Conservation (phyloP, 2,113 vertebrate genomes). For the Equus quagga region DNA sequence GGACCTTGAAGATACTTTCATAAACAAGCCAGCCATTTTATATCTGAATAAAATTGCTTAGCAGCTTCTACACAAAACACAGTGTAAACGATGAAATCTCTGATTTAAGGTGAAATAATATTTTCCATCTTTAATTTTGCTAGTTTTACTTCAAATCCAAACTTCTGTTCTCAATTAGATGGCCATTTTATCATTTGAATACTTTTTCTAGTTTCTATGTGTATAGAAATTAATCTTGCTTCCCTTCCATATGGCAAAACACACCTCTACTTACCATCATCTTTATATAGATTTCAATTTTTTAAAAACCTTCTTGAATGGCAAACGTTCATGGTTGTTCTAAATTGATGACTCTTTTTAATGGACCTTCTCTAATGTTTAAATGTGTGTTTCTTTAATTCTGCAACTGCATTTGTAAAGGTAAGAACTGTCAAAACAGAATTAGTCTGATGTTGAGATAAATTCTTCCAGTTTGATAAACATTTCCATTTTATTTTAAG, state of each 20-base stretch:
- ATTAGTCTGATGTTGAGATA: constrained; percentile 6
- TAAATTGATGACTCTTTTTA: constrained; percentile 31
- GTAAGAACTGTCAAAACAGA: constrained; percentile 54
- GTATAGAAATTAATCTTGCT: constrained; percentile 41
- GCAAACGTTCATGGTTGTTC: constrained; percentile 3
- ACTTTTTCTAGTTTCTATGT: constrained; percentile 52
- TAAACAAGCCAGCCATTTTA: constrained; percentile 75
- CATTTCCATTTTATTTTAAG: constrained; percentile 54
- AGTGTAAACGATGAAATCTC: constrained; percentile 44
- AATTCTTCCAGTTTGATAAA: constrained; percentile 52
- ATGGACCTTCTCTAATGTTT: constrained; percentile 21
- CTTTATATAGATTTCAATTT: neutral
- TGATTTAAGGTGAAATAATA: constrained; percentile 47
- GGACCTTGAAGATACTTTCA: constrained; percentile 30
- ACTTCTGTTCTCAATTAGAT: constrained; percentile 50
- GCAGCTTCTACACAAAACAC: constrained; percentile 52
- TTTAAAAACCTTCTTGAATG: constrained; percentile 24
- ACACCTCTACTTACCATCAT: constrained; percentile 31
- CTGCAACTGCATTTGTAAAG: constrained; percentile 36
- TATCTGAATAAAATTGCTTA: constrained; percentile 48
- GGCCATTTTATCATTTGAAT: constrained; percentile 45
- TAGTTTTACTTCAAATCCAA: constrained; percentile 65
- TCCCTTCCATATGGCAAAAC: constrained; percentile 43
- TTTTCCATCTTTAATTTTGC: constrained; percentile 59
- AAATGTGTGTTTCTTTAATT: constrained; percentile 40